A percentile compares a stretch with the other conserved stretches of the same genome.
These are phyloP conservation scores for Eristalinus sepulchralis DNA, from an alignment of 2,888 invertebrate genomes.

Conservation along the genomic window DNA sequence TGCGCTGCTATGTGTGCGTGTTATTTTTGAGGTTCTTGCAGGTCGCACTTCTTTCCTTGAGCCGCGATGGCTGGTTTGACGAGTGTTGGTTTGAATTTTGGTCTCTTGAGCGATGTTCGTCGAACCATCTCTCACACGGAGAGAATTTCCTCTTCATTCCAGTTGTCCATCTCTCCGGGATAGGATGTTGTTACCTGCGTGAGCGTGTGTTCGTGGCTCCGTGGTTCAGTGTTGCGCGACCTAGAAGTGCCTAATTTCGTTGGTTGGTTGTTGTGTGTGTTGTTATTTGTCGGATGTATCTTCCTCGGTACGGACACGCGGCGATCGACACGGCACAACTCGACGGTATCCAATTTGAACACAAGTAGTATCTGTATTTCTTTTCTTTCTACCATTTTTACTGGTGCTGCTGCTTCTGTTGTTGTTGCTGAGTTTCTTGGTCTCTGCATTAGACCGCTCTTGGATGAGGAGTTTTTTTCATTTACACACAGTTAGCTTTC, in stretches of 20 bases:
- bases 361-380: conserved; percentile 50
- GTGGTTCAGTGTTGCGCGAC: conserved; percentile 60
- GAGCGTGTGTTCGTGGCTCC: conserved; percentile 1
- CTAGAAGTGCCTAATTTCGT: conserved; percentile 65
- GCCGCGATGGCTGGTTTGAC: conserved; percentile 35
- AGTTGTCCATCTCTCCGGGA: conserved; percentile 1
- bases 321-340: conserved; percentile 34
- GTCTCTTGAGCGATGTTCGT: conserved; percentile 36
- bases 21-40: conserved; percentile 48
- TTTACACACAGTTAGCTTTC: conserved; percentile 81
- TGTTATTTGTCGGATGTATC: conserved; percentile 72
- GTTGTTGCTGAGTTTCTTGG: not conserved
- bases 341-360: conserved; percentile 43
- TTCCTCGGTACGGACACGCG: conserved; percentile 69
- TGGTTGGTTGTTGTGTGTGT: conserved; percentile 42
- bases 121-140: not conserved
- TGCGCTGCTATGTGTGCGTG: conserved; percentile 14
- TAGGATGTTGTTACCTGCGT: not conserved
- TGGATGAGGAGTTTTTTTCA: conserved; percentile 77
- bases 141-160: conserved; percentile 29
- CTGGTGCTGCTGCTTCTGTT: conserved; percentile 6
- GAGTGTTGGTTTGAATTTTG: not conserved
- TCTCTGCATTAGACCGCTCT: conserved; percentile 60
- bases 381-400: not conserved
- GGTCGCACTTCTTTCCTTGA: conserved; percentile 37